Evolutionary conservation across 1,140 invertebrate species (phyloP).

Genomic region (Pseudoatta argentina): DNA sequence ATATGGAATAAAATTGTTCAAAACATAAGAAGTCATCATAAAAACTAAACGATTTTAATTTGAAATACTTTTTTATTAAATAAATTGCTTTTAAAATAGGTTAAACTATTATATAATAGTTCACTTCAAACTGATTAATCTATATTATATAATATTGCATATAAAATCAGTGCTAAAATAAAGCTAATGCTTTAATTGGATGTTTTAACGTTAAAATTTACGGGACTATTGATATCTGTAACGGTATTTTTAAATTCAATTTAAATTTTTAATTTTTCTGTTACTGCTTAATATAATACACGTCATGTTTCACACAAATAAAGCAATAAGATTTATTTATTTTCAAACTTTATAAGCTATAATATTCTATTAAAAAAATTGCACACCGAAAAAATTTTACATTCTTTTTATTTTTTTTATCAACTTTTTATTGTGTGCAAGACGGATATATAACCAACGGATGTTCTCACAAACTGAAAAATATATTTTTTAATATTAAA

Average conservation of each 20-base stretch:
- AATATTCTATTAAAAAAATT: constrained; percentile 1
- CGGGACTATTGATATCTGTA: not conserved
- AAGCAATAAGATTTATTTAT: not conserved
- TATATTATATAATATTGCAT: not conserved
- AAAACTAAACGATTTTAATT: not conserved
- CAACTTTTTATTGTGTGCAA: constrained; percentile 11
- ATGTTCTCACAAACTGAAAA: constrained; percentile 40
- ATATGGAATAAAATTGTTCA: not conserved
- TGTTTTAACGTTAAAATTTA: not conserved
- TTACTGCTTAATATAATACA: not conserved
- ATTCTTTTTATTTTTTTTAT: not conserved
- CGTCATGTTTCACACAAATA: not conserved
- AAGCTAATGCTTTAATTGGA: not conserved
- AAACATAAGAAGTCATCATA: not conserved
- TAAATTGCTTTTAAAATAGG: not conserved
- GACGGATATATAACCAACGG: constrained; percentile 37
- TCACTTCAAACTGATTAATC: not conserved
- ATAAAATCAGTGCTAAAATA: not conserved
- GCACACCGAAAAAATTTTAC: not conserved
- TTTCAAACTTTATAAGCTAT: not conserved
- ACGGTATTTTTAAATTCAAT: not conserved
- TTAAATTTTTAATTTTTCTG: not conserved
- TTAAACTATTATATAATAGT: not conserved
- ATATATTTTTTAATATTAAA: not conserved
- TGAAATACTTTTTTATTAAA: not conserved